phyloP scores from a whole-genome alignment of 2,113 vertebrate genomes.

The Gulo gulo region DNA sequence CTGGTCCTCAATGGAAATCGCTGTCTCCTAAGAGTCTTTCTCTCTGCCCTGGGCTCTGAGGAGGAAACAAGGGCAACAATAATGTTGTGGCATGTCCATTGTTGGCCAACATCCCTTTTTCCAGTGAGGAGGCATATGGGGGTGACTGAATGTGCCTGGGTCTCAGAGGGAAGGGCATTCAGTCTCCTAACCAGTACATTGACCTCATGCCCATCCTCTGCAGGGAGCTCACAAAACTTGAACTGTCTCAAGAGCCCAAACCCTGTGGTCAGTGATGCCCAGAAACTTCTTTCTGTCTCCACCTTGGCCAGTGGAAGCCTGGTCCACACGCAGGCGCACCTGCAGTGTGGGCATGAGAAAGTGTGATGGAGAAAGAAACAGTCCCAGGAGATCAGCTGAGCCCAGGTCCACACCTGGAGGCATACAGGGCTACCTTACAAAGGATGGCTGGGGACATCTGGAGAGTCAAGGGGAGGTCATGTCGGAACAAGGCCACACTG shows the following conservation, averaged over 20 bases:
- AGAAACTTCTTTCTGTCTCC: neutral
- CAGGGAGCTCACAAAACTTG: neutral
- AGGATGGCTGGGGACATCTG: neutral
- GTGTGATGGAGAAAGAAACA: fast-evolving
- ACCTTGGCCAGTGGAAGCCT: neutral
- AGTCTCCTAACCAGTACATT: neutral
- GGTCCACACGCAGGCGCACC: neutral
- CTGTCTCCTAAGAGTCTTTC: neutral
- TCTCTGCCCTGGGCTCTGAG: neutral
- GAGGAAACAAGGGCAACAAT: neutral
- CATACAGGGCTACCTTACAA: neutral
- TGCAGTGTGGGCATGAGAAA: neutral
- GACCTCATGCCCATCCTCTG: neutral
- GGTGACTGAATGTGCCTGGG: neutral
- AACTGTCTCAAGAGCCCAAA: neutral
- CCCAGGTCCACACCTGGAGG: neutral
- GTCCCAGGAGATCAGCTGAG: neutral
- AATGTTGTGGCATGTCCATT: too few relatives aligned
- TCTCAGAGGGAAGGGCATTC: neutral
- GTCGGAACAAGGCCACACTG: neutral
- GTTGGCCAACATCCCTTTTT: neutral
- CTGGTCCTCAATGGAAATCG: neutral
- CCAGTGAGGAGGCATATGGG: neutral
- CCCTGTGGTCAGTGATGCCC: neutral
- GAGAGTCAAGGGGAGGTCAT: neutral